Percentiles rank a stretch among this genome's conserved stretches.
These are phyloP conservation scores for Patiria pectinifera DNA, from an alignment of 53 echinoderm and acorn worm species.

Conservation along the genomic window DNA sequence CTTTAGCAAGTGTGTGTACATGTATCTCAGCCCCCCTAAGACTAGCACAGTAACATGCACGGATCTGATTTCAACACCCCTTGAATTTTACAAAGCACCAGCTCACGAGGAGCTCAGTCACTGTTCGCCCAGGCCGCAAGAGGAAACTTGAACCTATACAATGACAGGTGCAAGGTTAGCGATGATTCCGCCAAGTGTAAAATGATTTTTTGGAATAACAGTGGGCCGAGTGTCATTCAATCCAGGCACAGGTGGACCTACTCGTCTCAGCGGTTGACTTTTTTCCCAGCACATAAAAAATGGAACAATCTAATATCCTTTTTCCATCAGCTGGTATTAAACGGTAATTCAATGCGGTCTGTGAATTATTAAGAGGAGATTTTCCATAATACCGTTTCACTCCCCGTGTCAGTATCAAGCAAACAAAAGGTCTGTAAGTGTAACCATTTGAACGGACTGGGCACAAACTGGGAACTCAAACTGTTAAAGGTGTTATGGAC, in stretches of 20 bases:
- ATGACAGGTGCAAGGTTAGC: conserved; percentile 43
- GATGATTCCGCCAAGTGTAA: conserved; percentile 36
- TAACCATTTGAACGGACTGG: too few relatives aligned
- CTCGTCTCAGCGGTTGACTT: neutral
- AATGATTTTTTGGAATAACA: conserved; percentile 47
- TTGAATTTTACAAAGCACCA: neutral
- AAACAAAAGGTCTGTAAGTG: neutral
- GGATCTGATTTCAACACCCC: neutral
- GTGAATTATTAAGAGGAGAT: neutral
- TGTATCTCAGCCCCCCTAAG: too few relatives aligned
- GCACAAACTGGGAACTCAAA: too few relatives aligned
- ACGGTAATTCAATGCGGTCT: neutral
- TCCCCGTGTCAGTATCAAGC: neutral
- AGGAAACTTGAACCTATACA: conserved; percentile 23
- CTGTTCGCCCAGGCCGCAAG: neutral
- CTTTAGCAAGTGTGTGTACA: too few relatives aligned
- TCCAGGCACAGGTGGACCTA: conserved; percentile 16
- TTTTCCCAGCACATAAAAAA: neutral
- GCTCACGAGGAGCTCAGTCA: neutral
- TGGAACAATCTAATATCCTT: conserved; percentile 21
- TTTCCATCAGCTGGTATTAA: neutral
- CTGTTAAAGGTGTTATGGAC: too few relatives aligned
- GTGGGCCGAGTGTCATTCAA: conserved; percentile 39
- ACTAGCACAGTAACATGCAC: too few relatives aligned
- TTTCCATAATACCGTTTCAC: too few relatives aligned